phyloP scores from a whole-genome alignment of 2,113 vertebrate species.

The Raja brachyura region DNA sequence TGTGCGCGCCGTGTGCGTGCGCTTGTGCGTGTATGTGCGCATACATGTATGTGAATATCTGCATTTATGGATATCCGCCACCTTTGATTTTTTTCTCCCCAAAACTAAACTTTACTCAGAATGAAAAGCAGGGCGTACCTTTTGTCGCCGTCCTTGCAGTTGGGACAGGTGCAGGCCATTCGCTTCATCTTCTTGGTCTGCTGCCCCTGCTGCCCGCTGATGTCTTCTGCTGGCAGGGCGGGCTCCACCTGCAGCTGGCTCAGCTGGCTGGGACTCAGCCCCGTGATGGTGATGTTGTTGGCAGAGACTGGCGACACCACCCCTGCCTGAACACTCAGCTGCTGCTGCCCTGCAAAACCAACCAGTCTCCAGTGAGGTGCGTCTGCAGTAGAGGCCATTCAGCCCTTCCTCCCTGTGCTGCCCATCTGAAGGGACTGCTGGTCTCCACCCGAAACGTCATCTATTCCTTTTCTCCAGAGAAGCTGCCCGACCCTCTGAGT shows the following conservation, averaged over 20 bases:
- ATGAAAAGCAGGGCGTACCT: slow-evolving; percentile 54
- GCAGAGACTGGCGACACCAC: slow-evolving; percentile 58
- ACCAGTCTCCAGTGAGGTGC: not conserved
- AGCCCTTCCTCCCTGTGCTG: not conserved
- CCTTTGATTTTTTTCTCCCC: too few relatives aligned
- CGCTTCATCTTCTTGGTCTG: slow-evolving; percentile 83
- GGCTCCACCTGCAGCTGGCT: slow-evolving; percentile 85
- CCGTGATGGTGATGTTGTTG: slow-evolving; percentile 78
- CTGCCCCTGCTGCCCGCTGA: slow-evolving; percentile 64
- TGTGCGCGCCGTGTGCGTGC: too few relatives aligned
- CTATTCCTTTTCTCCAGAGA: too few relatives aligned
- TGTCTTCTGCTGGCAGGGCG: slow-evolving; percentile 69
- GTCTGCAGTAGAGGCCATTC: not conserved
- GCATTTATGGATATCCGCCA: too few relatives aligned
- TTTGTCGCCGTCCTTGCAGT: slow-evolving; percentile 95
- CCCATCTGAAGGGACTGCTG: not conserved
- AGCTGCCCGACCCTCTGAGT: too few relatives aligned
- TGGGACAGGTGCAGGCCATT: slow-evolving; percentile 95
- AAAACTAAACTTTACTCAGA: too few relatives aligned
- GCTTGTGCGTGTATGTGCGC: too few relatives aligned
- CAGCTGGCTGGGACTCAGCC: slow-evolving; percentile 69
- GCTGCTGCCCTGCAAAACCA: slow-evolving; percentile 75
- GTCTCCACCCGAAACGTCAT: too few relatives aligned
- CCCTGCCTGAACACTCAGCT: slow-evolving; percentile 80
- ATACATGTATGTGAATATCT: too few relatives aligned